Evolutionary conservation across 1,140 invertebrate species (phyloP).

Genomic region (Drosophila sechellia): DNA sequence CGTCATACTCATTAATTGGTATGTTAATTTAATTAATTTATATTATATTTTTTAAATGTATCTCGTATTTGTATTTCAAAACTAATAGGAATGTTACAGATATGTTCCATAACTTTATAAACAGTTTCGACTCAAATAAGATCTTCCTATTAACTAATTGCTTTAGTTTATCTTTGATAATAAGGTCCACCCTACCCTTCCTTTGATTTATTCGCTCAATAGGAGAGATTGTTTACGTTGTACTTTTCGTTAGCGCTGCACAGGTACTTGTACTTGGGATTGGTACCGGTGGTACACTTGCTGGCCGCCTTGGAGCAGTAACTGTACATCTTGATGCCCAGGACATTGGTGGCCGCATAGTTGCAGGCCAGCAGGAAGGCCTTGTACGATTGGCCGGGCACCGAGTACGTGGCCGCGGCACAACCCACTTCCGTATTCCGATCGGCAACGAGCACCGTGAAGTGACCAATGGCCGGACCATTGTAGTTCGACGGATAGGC

Average conservation of each 20-base stretch:
- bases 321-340: conserved; percentile 64
- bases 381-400: conserved; percentile 34
- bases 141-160: too few relatives aligned
- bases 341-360: conserved; percentile 69
- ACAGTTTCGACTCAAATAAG: too few relatives aligned
- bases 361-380: conserved; percentile 71
- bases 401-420: conserved; percentile 62
- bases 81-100: too few relatives aligned
- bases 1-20: too few relatives aligned
- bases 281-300: conserved; percentile 65
- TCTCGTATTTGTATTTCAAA: too few relatives aligned
- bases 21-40: too few relatives aligned
- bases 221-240: conserved; percentile 62
- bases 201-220: conserved; percentile 8
- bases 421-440: conserved; percentile 70
- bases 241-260: conserved; percentile 72
- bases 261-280: conserved; percentile 58
- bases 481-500: conserved; percentile 53
- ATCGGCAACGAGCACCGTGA: conserved; percentile 75
- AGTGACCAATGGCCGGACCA: conserved; percentile 70
- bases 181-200: too few relatives aligned
- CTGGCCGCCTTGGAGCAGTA: conserved; percentile 50
- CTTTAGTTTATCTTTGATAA: too few relatives aligned
- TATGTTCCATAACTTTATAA: too few relatives aligned
- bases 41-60: too few relatives aligned